Evolutionary conservation across 2,888 invertebrate genomes (phyloP).

Genomic region (Cheiracanthium punctorium): DNA sequence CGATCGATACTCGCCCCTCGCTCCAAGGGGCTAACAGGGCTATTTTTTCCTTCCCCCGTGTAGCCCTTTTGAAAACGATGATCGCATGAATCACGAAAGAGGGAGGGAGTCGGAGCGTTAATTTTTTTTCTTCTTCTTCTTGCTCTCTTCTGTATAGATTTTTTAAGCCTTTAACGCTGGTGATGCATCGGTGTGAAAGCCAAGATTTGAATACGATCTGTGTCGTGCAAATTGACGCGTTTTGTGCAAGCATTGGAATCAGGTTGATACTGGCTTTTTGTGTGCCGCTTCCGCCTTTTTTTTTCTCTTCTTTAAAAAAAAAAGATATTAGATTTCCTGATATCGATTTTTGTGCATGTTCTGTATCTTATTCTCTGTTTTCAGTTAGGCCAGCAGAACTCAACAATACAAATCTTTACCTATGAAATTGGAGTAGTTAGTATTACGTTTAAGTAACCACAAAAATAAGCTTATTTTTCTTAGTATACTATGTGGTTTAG

Average conservation of each 20-base stretch:
- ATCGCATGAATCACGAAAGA: neutral
- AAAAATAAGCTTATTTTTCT: no score
- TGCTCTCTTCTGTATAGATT: constrained; percentile 4
- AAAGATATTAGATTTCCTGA: no score
- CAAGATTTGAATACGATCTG: neutral
- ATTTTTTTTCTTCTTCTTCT: no score
- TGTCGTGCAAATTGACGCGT: constrained; percentile 3
- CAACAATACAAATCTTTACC: no score
- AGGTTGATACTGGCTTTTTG: neutral
- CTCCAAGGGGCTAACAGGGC: constrained; percentile 16
- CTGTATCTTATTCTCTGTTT: no score
- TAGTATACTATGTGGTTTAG: no score
- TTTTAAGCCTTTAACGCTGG: neutral
- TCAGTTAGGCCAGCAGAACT: no score
- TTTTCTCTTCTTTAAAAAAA: no score
- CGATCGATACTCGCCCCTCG: constrained; percentile 54
- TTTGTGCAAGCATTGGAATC: neutral
- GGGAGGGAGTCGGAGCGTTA: neutral
- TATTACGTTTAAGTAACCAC: no score
- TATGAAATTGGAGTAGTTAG: no score
- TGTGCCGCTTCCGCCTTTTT: neutral
- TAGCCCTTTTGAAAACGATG: neutral
- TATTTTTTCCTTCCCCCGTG: constrained; percentile 1
- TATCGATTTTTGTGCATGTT: no score
- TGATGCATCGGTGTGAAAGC: constrained; percentile 1